Conservation (phyloP, 2,888 invertebrate genomes). For the Dexiosoma caninum region DNA sequence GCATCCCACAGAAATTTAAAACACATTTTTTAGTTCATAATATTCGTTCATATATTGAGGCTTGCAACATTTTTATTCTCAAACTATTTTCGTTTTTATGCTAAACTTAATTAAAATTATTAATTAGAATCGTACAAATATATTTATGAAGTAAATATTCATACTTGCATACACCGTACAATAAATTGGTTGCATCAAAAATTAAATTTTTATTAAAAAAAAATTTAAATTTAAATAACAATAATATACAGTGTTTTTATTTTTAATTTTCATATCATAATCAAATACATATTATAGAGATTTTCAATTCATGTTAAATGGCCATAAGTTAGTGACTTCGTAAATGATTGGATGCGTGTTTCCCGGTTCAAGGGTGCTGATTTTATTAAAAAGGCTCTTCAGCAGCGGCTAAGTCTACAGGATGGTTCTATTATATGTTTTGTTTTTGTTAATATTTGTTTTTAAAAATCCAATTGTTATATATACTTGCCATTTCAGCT, state of each 20-base stretch:
- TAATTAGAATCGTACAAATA: neutral
- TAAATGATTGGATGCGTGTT: neutral
- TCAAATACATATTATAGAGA: slow-evolving; percentile 21
- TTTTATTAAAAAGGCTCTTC: slow-evolving; percentile 67
- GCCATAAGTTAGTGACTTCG: slow-evolving; percentile 20
- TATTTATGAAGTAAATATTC: slow-evolving; percentile 13
- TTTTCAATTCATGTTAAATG: neutral
- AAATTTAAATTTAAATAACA: neutral
- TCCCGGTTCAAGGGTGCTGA: neutral
- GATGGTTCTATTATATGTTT: slow-evolving; percentile 65
- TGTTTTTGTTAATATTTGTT: neutral
- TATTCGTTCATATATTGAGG: too few relatives aligned
- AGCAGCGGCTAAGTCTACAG: slow-evolving; percentile 65
- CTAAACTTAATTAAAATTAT: neutral
- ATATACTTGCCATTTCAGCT: slow-evolving; percentile 67
- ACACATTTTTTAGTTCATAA: too few relatives aligned
- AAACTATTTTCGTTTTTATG: neutral
- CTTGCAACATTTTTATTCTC: neutral
- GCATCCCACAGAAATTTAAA: too few relatives aligned
- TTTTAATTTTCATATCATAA: neutral
- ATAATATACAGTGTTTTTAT: neutral
- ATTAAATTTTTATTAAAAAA: neutral
- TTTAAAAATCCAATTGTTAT: neutral
- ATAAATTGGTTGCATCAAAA: slow-evolving; percentile 45
- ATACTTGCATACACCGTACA: slow-evolving; percentile 13